Evolutionary conservation across 2,888 invertebrate genomes (phyloP).

Genomic region (Brenthis ino): DNA sequence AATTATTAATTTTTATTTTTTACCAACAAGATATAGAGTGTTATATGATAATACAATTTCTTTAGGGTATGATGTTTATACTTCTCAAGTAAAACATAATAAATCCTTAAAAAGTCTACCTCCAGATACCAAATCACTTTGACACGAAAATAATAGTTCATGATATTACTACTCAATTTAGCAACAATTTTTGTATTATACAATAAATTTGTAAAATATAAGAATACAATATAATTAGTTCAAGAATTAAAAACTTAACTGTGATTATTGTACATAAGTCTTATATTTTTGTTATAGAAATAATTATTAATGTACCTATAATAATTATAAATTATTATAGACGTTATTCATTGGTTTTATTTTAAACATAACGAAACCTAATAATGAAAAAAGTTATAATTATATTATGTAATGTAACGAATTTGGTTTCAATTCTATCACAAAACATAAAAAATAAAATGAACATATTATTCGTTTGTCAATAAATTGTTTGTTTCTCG

Average conservation of each 20-base stretch:
- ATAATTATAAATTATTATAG: slow-evolving; percentile 28
- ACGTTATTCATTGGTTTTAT: background rate
- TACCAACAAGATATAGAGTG: slow-evolving; percentile 92
- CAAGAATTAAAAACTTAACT: slow-evolving; percentile 26
- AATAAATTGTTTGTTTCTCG: no score
- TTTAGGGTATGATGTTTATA: slow-evolving; percentile 93
- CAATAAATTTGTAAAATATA: slow-evolving; percentile 13
- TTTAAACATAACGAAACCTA: no score
- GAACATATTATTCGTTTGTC: no score
- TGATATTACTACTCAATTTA: background rate
- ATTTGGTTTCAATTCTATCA: no score
- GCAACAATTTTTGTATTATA: background rate
- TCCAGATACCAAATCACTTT: slow-evolving; percentile 19
- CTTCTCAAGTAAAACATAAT: slow-evolving; percentile 90
- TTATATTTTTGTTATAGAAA: slow-evolving; percentile 19
- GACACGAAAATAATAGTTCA: background rate
- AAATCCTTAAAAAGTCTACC: slow-evolving; percentile 47
- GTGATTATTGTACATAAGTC: slow-evolving; percentile 34
- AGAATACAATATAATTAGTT: slow-evolving; percentile 18
- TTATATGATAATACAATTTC: slow-evolving; percentile 95
- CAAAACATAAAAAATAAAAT: no score
- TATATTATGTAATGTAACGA: no score
- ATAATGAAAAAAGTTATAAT: background rate
- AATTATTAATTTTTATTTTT: slow-evolving; percentile 93
- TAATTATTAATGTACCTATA: slow-evolving; percentile 1